Conservation (phyloP, 2,888 invertebrate species). For the Resseliella maxima region DNA sequence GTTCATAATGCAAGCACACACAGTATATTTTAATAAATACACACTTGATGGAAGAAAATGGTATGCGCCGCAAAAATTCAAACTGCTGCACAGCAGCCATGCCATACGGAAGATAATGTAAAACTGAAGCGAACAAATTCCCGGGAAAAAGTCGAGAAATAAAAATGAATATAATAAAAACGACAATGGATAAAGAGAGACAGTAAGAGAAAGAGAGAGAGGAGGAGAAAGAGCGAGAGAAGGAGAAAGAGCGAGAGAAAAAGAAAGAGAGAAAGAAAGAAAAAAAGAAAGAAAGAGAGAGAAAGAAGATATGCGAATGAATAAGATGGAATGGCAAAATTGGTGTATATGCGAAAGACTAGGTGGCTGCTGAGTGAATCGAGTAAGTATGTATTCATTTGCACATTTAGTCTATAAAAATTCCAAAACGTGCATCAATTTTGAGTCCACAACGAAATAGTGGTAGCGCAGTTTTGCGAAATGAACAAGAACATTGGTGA, state of each 20-base stretch:
- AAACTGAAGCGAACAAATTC: too few relatives aligned
- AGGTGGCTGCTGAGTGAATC: conserved; percentile 14
- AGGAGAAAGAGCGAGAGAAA: neutral
- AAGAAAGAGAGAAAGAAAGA: neutral
- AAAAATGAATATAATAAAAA: too few relatives aligned
- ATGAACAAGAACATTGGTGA: neutral
- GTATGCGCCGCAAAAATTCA: conserved; percentile 33
- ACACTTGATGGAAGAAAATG: conserved; percentile 16
- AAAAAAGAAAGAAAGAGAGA: neutral
- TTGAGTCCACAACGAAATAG: conserved; percentile 19
- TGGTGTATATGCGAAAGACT: neutral
- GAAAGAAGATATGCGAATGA: neutral
- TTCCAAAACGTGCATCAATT: conserved; percentile 56
- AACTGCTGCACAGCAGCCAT: neutral
- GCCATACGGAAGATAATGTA: conserved; percentile 6
- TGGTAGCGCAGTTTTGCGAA: neutral
- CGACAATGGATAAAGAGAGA: too few relatives aligned
- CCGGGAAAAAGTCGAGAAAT: too few relatives aligned
- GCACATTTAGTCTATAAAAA: conserved; percentile 57
- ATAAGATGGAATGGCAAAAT: conserved; percentile 19
- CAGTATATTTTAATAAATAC: conserved; percentile 25
- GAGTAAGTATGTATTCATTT: conserved; percentile 54
- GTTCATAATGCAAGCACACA: conserved; percentile 18
- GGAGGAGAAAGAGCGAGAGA: neutral
- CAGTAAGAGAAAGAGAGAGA: neutral